Evolutionary conservation across 2,888 invertebrate genomes (phyloP).

Genomic region (Masnerella sp.): DNA sequence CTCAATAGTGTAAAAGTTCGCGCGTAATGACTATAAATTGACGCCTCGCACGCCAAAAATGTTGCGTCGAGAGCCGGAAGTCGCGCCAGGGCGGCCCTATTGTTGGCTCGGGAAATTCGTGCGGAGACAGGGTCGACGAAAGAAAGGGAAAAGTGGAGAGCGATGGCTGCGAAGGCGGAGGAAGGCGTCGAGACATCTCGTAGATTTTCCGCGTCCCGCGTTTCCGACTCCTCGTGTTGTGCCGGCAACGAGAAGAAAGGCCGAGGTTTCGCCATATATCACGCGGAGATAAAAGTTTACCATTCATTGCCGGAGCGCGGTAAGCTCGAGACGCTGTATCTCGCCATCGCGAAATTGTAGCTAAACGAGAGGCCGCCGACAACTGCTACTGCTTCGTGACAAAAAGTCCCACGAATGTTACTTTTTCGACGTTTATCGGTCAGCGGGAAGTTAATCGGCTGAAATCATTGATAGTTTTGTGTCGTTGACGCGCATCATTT

Average conservation of each 20-base stretch:
- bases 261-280: constrained; percentile 62
- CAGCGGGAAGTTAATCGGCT: constrained; percentile 18
- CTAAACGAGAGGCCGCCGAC: constrained; percentile 36
- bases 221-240: constrained; percentile 61
- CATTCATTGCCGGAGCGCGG: constrained; percentile 62
- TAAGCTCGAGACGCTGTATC: constrained; percentile 55
- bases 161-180: constrained; percentile 28
- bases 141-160: constrained; percentile 38
- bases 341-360: constrained; percentile 47
- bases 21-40: constrained; percentile 19
- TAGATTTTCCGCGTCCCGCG: constrained; percentile 64
- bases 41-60: constrained; percentile 39
- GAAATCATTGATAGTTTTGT: constrained; percentile 8
- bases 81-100: constrained; percentile 54
- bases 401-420: too few species aligned
- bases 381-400: background rate
- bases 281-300: constrained; percentile 64
- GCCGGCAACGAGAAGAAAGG: constrained; percentile 61
- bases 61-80: constrained; percentile 51
- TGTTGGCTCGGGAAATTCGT: constrained; percentile 60
- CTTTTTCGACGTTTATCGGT: too few species aligned
- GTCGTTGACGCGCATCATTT: too few species aligned
- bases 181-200: constrained; percentile 61
- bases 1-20: constrained; percentile 6
- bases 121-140: constrained; percentile 45